Conservation (phyloP, 2,113 vertebrate species). For the Hydrolagus affinis region DNA sequence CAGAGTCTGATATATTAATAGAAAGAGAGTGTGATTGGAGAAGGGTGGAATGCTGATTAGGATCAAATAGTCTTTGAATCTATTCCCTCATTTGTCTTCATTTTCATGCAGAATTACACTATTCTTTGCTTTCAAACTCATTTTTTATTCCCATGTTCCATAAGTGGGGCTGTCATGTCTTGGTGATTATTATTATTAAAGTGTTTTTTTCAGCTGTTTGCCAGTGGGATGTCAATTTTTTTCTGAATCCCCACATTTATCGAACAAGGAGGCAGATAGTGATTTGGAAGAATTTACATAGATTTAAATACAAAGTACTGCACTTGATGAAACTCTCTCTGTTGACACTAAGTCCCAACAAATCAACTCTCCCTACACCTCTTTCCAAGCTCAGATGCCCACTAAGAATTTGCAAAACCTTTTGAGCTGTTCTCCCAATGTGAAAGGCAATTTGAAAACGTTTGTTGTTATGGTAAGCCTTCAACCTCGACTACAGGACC, state of each 20-base stretch:
- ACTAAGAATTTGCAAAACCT: too few relatives aligned
- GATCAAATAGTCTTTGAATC: slow-evolving; percentile 18
- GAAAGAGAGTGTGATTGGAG: background rate
- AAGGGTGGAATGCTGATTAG: slow-evolving; percentile 2
- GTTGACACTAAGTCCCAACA: too few relatives aligned
- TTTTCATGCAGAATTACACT: background rate
- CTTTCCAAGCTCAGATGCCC: too few relatives aligned
- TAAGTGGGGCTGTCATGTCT: slow-evolving; percentile 14
- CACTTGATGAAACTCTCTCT: too few relatives aligned
- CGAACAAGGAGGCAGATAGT: background rate
- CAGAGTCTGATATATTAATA: slow-evolving; percentile 3
- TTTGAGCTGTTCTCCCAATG: too few relatives aligned
- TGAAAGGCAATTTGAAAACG: too few relatives aligned
- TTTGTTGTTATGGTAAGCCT: too few relatives aligned
- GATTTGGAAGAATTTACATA: background rate
- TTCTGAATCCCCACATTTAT: background rate
- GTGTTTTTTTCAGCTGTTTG: slow-evolving; percentile 7
- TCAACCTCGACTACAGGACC: too few relatives aligned
- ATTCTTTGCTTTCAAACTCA: slow-evolving; percentile 8
- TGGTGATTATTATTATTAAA: background rate
- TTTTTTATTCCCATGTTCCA: slow-evolving; percentile 9
- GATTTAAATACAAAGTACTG: too few relatives aligned
- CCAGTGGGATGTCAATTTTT: slow-evolving; percentile 2
- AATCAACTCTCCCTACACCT: too few relatives aligned
- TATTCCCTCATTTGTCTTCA: background rate